Base-by-base conservation (phyloP, 2,888 invertebrate genomes). In the Monochamus alternatus region DNA sequence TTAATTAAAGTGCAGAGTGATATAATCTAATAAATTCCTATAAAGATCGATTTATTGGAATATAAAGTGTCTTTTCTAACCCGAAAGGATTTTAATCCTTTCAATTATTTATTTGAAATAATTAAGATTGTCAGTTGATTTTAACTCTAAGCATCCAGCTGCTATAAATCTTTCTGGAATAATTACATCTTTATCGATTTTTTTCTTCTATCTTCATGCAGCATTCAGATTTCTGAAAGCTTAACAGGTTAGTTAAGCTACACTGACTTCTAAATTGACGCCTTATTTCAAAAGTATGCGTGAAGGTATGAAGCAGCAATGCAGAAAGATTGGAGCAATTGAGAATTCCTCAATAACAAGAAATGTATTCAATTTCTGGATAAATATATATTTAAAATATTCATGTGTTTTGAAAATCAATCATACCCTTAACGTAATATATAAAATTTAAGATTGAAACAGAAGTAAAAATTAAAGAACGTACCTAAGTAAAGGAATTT, bases 11-110 rank as follows among this genome's bases (percentile, higher is more conserved):
- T 12, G 12, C 2, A 30, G n/a, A 43, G 47, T n/a, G 60, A 69
- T 69, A 69, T 60, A 60, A 62, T 69, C 44, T 69, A 60, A 62
- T 69, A 69, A 69, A 69, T 69, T 69, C 69, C 31, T 31, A 62
- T 55, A 47, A 30, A 31, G 32, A 47, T 44, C 31, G 60, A 69
- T 69, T 69, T 60, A 69, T 69, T 60, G 60, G 32, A 69, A 60
- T 60, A 69, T 60, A 10, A 30, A 65, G 69, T 47, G 60, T 60
- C 31, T 31, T 51, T 60, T 10, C 51, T 51, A 47, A 65, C 10
- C 3, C 30, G 64, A 51, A 14, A 12, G 64, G 47, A 65, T 51
- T 22, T 22, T 65, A 65, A 65, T 30, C 51, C 64, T 30, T 44
- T 31, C 47, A 12, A 47, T 47, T 47, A 47, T 47, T 47, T 47